Base-by-base conservation (phyloP, 1,140 invertebrate genomes). In the Epicauta chinensis region DNA sequence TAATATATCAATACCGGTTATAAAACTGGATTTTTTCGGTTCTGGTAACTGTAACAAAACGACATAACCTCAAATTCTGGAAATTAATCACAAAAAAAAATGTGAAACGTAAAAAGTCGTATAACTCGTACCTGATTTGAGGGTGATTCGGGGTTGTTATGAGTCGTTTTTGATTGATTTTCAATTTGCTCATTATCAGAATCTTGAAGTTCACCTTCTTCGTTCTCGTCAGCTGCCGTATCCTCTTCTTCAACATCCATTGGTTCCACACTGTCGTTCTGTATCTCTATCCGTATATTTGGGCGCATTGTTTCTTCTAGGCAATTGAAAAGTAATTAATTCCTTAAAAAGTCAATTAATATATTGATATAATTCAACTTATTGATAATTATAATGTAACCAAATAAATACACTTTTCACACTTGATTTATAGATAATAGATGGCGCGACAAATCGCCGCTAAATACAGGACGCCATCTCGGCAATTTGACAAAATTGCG, bases 1-100 rank as follows among this genome's bases (percentile, higher is more conserved):
- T 39, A 83, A 78, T 53, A 79, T 74, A 64, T 82, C 73, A 13
- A 83, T 72, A 31, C 76, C 76, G 15, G 76, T 77, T 10, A 68
- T 67, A 52, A 83, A 76, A 58, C 66, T 63, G 58, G 74, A 23
- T 23, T 23, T 23, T 7, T 23, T 23, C 7, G 4, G 73, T 55
- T 77, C 78, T 41, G 67, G 63, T 47, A 68, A 54, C 73, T 75
- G 56, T 29, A 62, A 70, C 49, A 53, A 23, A 44, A 34, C 12
- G 45, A 58, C 14, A 32, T 36, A 52, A 23, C 23, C 23, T 23
- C 23, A 2, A 23, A 1, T 23, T 2, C 23, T n/a, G n/a, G n/a
- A n/a, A 2, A 23, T 23, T 23, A 23, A 23, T 23, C 23, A 7
- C 4, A 23, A 23, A 23, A 0, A 7, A 23, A 3, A 23, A 23